These are phyloP conservation scores for Sardina pilchardus DNA, from an alignment of 2,113 vertebrate genomes.

Conservation along the genomic window DNA sequence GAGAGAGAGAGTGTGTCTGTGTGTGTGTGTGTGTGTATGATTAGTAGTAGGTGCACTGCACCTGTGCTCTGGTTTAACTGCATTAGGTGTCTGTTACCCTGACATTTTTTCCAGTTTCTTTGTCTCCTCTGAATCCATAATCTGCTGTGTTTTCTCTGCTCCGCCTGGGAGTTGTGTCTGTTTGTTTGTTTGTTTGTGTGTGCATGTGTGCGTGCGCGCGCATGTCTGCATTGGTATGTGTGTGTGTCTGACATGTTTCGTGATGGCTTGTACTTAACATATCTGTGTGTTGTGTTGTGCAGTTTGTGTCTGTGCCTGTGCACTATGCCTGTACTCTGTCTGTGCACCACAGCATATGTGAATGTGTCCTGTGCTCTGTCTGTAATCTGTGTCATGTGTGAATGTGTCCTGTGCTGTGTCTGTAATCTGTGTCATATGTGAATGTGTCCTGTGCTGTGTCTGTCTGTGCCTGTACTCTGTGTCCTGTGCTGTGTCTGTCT, in stretches of 20 bases:
- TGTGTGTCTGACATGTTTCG: background rate
- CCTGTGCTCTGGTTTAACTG: too few relatives aligned
- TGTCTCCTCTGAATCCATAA: too few relatives aligned
- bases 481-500: background rate
- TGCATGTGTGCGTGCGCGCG: too few relatives aligned
- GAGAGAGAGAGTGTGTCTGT: too few relatives aligned
- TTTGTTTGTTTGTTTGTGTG: too few relatives aligned
- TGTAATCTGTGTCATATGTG: background rate
- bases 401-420: background rate
- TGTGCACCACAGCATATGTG: background rate
- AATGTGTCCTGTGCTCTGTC: background rate
- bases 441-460: background rate
- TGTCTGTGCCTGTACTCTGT: too few relatives aligned
- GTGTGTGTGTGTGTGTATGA: background rate
- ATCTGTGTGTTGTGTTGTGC: background rate
- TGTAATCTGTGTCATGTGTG: background rate
- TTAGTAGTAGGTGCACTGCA: too few relatives aligned
- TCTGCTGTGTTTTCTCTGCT: too few relatives aligned
- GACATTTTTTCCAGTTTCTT: too few relatives aligned
- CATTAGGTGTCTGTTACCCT: too few relatives aligned
- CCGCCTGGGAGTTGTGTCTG: too few relatives aligned
- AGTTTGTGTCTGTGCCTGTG: background rate
- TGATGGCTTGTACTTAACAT: background rate
- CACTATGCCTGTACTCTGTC: background rate
- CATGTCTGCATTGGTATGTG: too few relatives aligned